Evolutionary conservation across 2,113 vertebrate species (phyloP).

Genomic region (Apodemus sylvaticus): DNA sequence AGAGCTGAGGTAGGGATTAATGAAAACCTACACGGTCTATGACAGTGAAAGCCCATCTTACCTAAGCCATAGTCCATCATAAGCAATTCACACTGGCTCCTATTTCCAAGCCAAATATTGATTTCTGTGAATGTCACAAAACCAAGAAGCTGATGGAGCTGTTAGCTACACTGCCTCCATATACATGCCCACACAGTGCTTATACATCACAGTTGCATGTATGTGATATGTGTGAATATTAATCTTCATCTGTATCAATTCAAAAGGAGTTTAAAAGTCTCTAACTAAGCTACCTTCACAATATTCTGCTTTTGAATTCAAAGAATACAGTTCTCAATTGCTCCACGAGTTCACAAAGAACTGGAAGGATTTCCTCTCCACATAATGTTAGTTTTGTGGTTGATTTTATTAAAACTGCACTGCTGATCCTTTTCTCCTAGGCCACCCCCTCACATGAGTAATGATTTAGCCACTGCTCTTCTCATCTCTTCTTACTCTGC

Average conservation of each 20-base stretch:
- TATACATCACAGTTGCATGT: slow-evolving; percentile 38
- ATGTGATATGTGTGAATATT: slow-evolving; percentile 28
- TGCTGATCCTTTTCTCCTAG: slow-evolving; percentile 44
- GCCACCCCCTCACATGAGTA: slow-evolving; percentile 1
- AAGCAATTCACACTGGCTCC: slow-evolving; percentile 44
- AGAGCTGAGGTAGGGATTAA: neutral
- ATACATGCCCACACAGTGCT: slow-evolving; percentile 30
- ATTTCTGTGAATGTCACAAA: slow-evolving; percentile 67
- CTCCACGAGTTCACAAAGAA: slow-evolving; percentile 52
- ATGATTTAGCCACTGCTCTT: neutral
- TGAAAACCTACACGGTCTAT: neutral
- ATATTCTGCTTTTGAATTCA: slow-evolving; percentile 58
- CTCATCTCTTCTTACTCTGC: neutral
- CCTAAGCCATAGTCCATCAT: neutral
- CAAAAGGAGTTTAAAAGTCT: slow-evolving; percentile 41
- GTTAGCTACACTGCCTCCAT: slow-evolving; percentile 47
- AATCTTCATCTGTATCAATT: slow-evolving; percentile 61
- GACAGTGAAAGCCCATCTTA: neutral
- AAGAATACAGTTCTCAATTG: slow-evolving; percentile 55
- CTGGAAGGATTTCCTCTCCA: slow-evolving; percentile 58
- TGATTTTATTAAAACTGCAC: slow-evolving; percentile 56
- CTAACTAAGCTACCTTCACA: neutral
- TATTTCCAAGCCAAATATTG: slow-evolving; percentile 52
- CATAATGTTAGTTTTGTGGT: slow-evolving; percentile 51
- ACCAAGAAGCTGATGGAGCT: slow-evolving; percentile 56